These are phyloP conservation scores for Scelioninae gen. 1 DNA, from an alignment of 2,888 invertebrate species.

Conservation along the genomic window DNA sequence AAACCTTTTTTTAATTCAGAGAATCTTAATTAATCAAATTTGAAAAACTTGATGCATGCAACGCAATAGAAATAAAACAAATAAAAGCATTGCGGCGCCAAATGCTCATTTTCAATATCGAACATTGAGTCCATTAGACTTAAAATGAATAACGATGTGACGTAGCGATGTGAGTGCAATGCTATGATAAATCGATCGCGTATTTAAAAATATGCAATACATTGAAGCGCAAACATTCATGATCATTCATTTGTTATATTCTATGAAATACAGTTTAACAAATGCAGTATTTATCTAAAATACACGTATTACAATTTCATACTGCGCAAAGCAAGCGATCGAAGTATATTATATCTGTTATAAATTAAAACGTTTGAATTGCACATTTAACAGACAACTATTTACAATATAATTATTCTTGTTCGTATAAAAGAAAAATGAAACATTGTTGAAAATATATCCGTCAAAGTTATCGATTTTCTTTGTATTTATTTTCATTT, in stretches of 20 bases:
- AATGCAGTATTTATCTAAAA: conserved; percentile 24
- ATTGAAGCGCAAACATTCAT: conserved; percentile 33
- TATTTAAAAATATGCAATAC: conserved; percentile 27
- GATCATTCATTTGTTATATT: conserved; percentile 2
- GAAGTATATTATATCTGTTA: too few relatives aligned
- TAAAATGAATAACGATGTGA: conserved; percentile 56
- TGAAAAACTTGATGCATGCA: neutral
- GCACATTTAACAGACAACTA: too few relatives aligned
- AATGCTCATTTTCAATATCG: conserved; percentile 42
- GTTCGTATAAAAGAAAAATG: too few relatives aligned
- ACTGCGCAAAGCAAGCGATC: too few relatives aligned
- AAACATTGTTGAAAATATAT: too few relatives aligned
- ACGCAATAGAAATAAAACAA: too few relatives aligned
- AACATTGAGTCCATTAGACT: conserved; percentile 48
- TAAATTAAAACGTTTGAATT: too few relatives aligned
- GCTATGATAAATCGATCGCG: conserved; percentile 47
- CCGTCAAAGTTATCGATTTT: too few relatives aligned
- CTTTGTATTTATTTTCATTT: neutral
- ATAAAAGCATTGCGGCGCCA: conserved; percentile 25
- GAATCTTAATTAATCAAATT: neutral
- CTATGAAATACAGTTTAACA: conserved; percentile 1
- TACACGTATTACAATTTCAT: neutral
- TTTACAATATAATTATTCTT: too few relatives aligned
- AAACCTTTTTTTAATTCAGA: neutral
- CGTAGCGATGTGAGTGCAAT: conserved; percentile 21